These are phyloP conservation scores for Poeciliopsis prolifica DNA, from an alignment of 2,113 vertebrate species.

Conservation along the genomic window DNA sequence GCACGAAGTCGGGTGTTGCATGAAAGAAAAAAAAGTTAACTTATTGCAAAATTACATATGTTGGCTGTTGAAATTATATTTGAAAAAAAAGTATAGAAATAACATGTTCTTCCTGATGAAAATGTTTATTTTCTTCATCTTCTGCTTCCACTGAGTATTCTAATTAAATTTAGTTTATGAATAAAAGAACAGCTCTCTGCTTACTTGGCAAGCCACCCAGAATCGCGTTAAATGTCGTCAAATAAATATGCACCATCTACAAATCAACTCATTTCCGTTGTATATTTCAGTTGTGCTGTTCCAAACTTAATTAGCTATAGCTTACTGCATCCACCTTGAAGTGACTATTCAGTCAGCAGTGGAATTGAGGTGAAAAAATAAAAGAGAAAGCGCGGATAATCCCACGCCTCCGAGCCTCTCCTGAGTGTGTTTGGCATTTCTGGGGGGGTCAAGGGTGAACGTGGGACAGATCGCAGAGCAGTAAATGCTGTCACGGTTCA, in stretches of 20 bases:
- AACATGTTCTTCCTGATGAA: background rate
- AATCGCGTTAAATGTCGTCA: slow-evolving; percentile 46
- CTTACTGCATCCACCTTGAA: background rate
- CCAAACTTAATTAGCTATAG: background rate
- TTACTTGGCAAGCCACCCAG: slow-evolving; percentile 26
- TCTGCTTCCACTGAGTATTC: slow-evolving; percentile 2
- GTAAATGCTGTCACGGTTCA: background rate
- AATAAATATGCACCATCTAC: slow-evolving; percentile 22
- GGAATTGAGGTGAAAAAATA: background rate
- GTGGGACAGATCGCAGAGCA: slow-evolving; percentile 6
- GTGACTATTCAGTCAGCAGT: background rate
- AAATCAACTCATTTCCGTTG: slow-evolving; percentile 25
- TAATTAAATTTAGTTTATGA: slow-evolving; percentile 36
- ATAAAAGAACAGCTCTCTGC: slow-evolving; percentile 25
- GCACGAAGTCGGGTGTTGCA: background rate
- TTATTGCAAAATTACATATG: background rate
- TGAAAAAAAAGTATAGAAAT: background rate
- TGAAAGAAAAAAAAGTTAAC: background rate
- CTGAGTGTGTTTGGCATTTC: slow-evolving; percentile 3
- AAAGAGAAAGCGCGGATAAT: too few species aligned
- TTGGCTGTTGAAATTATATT: background rate
- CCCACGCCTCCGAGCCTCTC: background rate
- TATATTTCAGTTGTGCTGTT: slow-evolving; percentile 10
- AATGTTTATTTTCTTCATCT: background rate
- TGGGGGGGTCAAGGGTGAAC: slow-evolving; percentile 2